Evolutionary conservation across 1,140 invertebrate species (phyloP).

Genomic region (Venturia canescens): DNA sequence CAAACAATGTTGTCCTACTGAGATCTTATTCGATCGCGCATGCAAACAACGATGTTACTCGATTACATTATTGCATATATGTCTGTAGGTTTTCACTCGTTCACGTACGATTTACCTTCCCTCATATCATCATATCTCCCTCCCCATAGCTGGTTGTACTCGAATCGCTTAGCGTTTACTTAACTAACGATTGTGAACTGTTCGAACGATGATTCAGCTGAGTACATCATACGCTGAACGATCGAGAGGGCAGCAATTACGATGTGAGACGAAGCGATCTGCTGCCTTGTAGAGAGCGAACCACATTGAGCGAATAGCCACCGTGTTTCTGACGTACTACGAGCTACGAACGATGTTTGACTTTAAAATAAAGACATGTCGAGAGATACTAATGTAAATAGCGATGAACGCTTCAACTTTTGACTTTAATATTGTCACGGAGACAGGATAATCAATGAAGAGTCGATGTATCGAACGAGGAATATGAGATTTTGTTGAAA

Average conservation of each 20-base stretch:
- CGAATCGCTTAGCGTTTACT: slow-evolving; percentile 36
- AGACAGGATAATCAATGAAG: slow-evolving; percentile 6
- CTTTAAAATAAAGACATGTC: slow-evolving; percentile 34
- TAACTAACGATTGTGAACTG: slow-evolving; percentile 48
- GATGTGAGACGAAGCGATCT: not conserved
- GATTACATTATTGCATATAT: no score
- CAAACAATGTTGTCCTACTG: no score
- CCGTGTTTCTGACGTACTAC: not conserved
- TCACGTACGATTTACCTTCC: no score
- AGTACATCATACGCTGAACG: slow-evolving; percentile 21
- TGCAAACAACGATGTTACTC: no score
- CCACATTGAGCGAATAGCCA: not conserved
- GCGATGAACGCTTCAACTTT: slow-evolving; percentile 4
- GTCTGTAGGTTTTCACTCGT: no score
- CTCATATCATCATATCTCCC: no score
- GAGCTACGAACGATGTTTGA: slow-evolving; percentile 11
- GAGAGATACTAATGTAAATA: slow-evolving; percentile 32
- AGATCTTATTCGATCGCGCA: no score
- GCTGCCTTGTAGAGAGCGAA: not conserved
- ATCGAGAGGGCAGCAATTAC: not conserved
- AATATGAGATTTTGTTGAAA: not conserved
- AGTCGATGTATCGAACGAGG: slow-evolving; percentile 4
- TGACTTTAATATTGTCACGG: not conserved
- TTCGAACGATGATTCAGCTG: slow-evolving; percentile 35
- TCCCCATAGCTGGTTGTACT: no score